phyloP scores from a whole-genome alignment of 2,888 invertebrate genomes.

The Operophtera brumata region DNA sequence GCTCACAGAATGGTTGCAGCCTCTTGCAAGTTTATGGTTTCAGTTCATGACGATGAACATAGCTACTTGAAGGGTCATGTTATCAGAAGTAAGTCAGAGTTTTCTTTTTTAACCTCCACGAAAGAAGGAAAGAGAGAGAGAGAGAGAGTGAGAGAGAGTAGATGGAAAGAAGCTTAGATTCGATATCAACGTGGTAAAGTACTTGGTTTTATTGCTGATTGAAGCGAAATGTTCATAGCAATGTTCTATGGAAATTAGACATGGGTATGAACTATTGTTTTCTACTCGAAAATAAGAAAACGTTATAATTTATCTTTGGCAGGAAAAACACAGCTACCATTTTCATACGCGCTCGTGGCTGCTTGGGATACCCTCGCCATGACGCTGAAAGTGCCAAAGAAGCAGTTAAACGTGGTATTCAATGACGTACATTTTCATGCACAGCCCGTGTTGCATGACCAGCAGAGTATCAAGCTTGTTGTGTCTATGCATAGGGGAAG shows the following conservation, averaged over 20 bases:
- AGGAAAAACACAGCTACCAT: constrained; percentile 86
- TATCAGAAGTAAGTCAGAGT: constrained; percentile 3
- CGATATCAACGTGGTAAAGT: background rate
- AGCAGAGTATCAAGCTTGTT: constrained; percentile 73
- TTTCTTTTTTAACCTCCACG: background rate
- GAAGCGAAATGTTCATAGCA: too few relatives aligned
- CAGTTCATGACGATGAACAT: constrained; percentile 9
- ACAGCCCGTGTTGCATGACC: constrained; percentile 79
- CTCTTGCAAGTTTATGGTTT: background rate
- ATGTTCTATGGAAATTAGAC: too few relatives aligned
- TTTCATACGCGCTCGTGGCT: constrained; percentile 85
- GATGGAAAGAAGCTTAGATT: too few relatives aligned
- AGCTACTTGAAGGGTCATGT: constrained; percentile 9
- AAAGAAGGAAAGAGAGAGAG: background rate
- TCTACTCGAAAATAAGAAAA: background rate
- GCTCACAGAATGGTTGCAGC: background rate
- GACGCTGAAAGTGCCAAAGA: constrained; percentile 72
- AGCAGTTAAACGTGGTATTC: constrained; percentile 84
- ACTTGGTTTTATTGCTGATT: background rate
- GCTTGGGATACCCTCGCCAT: constrained; percentile 86
- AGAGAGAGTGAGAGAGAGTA: background rate
- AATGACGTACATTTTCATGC: constrained; percentile 81
- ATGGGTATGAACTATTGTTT: background rate
- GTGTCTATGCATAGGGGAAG: constrained; percentile 81
- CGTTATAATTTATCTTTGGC: background rate